phyloP scores from a whole-genome alignment of 1,140 invertebrate species.

The Scylla paramamosain region DNA sequence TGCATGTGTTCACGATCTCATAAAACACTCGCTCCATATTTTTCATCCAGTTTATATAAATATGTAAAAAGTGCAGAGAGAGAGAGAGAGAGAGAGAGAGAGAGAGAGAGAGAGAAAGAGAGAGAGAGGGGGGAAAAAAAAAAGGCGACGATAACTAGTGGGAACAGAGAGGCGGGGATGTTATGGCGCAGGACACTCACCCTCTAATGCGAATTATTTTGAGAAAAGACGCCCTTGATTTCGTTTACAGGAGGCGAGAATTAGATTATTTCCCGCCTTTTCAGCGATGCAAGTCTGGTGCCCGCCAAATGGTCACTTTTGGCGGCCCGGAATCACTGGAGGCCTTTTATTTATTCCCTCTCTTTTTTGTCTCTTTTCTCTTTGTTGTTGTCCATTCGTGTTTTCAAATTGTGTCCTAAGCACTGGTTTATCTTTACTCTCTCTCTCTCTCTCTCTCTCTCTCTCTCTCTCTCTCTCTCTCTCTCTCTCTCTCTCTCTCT shows the following conservation, averaged over 20 bases:
- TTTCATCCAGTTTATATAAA: not conserved
- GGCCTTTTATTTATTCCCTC: not conserved
- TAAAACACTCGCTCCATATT: too few relatives aligned
- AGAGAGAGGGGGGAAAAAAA: too few relatives aligned
- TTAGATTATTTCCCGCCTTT: conserved; percentile 69
- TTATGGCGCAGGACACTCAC: conserved; percentile 24
- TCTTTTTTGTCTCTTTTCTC: not conserved
- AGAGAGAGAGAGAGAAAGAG: too few relatives aligned
- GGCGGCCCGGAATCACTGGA: conserved; percentile 41
- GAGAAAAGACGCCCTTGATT: conserved; percentile 72
- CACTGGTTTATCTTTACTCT: too few relatives aligned
- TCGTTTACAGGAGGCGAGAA: conserved; percentile 72
- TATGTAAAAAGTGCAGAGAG: not conserved
- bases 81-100: too few relatives aligned
- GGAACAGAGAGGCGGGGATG: not conserved
- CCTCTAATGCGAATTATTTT: conserved; percentile 72
- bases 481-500: too few relatives aligned
- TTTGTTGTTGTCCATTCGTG: not conserved
- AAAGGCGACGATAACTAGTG: not conserved
- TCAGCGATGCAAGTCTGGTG: conserved; percentile 62
- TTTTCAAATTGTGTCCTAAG: not conserved
- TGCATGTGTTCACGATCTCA: too few relatives aligned
- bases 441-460: not conserved
- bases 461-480: too few relatives aligned
- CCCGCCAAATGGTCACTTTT: conserved; percentile 74